Conservation (phyloP, 2,113 vertebrate species). For the Hippolais icterina region DNA sequence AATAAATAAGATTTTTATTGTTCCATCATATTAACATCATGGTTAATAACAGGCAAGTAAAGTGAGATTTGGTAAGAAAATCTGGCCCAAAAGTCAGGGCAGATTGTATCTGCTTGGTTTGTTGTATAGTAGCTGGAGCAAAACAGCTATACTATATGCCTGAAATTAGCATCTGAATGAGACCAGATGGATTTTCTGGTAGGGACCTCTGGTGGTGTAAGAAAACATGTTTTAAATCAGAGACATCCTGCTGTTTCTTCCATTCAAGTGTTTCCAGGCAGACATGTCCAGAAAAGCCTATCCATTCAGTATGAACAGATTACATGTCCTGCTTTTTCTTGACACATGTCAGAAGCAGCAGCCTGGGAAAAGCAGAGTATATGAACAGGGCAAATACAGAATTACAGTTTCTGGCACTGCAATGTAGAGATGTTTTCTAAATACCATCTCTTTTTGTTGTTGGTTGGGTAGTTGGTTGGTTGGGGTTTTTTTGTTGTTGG, state of each 20-base stretch:
- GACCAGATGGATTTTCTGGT: neutral
- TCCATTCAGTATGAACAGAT: neutral
- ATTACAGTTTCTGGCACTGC: neutral
- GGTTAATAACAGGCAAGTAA: neutral
- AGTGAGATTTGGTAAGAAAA: neutral
- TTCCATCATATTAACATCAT: neutral
- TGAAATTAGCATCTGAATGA: neutral
- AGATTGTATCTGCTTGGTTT: neutral
- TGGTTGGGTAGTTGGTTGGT: neutral
- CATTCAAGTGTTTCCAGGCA: neutral
- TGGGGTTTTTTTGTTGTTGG: neutral
- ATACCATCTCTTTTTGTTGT: neutral
- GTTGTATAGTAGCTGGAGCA: neutral
- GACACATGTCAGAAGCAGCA: neutral
- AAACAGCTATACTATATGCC: neutral
- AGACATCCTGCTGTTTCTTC: neutral
- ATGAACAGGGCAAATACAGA: neutral
- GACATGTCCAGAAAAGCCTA: neutral
- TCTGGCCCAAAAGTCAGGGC: neutral
- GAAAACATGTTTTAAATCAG: neutral
- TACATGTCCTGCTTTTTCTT: neutral
- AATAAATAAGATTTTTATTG: neutral
- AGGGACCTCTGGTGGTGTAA: neutral
- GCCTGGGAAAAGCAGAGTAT: neutral
- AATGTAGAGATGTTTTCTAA: neutral